A percentile compares a stretch with the other conserved stretches of the same genome.
Evolutionary conservation across 2,888 invertebrate species (phyloP).

Genomic region (Noctua janthina): DNA sequence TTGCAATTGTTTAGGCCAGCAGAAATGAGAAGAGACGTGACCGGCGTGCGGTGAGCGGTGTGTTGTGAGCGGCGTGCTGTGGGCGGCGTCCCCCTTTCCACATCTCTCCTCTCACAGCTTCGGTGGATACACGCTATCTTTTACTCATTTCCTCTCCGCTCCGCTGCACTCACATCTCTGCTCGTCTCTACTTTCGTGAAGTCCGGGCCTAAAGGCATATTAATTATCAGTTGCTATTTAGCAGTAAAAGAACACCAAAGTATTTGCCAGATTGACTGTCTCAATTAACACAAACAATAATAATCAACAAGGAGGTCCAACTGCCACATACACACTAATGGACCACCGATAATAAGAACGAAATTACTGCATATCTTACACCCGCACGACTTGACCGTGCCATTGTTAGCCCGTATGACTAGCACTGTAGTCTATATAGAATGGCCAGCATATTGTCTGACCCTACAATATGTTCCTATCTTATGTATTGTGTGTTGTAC

Average conservation of each 20-base stretch:
- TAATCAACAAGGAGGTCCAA: background rate
- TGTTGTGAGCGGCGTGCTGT: no score
- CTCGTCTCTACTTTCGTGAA: no score
- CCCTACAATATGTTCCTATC: constrained; percentile 39
- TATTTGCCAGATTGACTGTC: background rate
- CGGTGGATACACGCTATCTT: no score
- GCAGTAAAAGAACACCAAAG: background rate
- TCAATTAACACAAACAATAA: background rate
- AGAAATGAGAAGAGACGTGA: no score
- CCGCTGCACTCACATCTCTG: no score
- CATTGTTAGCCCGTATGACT: constrained; percentile 11
- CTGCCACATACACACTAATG: background rate
- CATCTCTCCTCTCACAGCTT: no score
- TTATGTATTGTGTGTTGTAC: constrained; percentile 18
- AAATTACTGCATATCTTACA: constrained; percentile 12
- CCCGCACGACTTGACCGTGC: constrained; percentile 19
- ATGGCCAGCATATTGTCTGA: constrained; percentile 20
- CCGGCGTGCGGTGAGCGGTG: no score
- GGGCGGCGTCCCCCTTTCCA: no score
- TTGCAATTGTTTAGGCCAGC: no score
- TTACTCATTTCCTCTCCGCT: no score
- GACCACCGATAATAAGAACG: background rate
- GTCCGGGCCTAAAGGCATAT: background rate
- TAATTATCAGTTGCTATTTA: background rate
- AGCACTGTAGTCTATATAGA: background rate